A percentile compares a stretch with the other conserved stretches of the same genome.
Evolutionary conservation across 2,888 invertebrate genomes (phyloP).

Genomic region (Trichopoda pennipes): DNA sequence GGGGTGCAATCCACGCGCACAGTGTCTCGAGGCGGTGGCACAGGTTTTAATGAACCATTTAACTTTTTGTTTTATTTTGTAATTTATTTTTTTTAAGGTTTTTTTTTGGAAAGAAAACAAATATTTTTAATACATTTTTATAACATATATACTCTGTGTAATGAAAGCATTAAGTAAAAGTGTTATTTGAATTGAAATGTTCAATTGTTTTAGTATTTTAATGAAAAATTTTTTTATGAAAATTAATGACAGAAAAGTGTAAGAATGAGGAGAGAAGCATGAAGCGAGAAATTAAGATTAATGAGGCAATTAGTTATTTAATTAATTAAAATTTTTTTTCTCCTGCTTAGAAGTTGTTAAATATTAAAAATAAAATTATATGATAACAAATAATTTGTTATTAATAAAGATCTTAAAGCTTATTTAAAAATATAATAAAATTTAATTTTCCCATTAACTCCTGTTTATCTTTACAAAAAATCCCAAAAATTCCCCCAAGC

Average conservation of each 20-base stretch:
- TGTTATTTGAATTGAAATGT: slow-evolving; percentile 50
- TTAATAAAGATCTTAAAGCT: too few relatives aligned
- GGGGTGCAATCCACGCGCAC: slow-evolving; percentile 85
- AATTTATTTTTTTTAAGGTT: too few relatives aligned
- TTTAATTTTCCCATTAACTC: too few relatives aligned
- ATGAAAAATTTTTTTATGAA: slow-evolving; percentile 57
- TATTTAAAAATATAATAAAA: too few relatives aligned
- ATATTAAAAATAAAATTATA: too few relatives aligned
- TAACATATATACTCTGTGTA: not conserved
- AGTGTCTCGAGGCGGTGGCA: slow-evolving; percentile 85
- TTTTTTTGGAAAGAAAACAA: not conserved
- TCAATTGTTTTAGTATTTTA: slow-evolving; percentile 44
- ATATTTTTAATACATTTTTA: not conserved
- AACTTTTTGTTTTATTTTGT: slow-evolving; percentile 74
- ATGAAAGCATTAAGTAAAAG: slow-evolving; percentile 25
- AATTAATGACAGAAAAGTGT: slow-evolving; percentile 57
- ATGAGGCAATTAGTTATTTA: too few relatives aligned
- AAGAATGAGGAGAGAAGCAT: not conserved
- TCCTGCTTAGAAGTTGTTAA: too few relatives aligned
- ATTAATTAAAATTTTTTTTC: too few relatives aligned
- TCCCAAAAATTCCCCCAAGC: not conserved
- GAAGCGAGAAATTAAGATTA: not conserved
- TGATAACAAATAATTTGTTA: too few relatives aligned
- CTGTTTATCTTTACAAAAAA: not conserved
- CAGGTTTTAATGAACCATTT: slow-evolving; percentile 80